A percentile compares a stretch with the other conserved stretches of the same genome.
Conservation (phyloP, 2,888 invertebrate genomes). For the Deilephila elpenor region DNA sequence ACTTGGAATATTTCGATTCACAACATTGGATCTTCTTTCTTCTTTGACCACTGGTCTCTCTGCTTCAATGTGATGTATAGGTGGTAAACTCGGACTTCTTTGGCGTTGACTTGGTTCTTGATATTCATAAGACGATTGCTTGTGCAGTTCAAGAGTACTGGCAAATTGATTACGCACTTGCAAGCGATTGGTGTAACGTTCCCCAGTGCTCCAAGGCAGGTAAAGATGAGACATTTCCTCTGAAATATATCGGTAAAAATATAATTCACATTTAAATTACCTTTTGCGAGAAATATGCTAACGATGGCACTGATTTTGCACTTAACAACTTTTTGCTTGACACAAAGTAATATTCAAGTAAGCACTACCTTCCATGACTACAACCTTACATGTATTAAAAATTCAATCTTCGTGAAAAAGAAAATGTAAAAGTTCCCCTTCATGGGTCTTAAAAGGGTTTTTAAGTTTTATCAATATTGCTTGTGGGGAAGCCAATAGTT, state of each 20-base stretch:
- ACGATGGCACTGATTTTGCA: no score
- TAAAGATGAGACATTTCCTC: conserved; percentile 92
- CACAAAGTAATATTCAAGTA: no score
- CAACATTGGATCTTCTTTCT: conserved; percentile 60
- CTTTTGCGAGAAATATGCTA: no score
- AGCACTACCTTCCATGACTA: conserved; percentile 65
- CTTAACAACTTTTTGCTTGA: no score
- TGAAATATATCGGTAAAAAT: conserved; percentile 66
- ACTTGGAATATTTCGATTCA: conserved; percentile 74
- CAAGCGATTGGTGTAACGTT: conserved; percentile 72
- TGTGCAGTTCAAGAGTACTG: conserved; percentile 76
- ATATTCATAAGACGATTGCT: conserved; percentile 75
- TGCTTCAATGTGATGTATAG: conserved; percentile 81
- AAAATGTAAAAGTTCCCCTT: conserved; percentile 64
- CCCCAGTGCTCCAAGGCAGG: conserved; percentile 89
- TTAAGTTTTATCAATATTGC: conserved; percentile 78
- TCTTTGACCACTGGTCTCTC: conserved; percentile 60
- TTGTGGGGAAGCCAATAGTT: conserved; percentile 51
- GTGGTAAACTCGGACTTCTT: conserved; percentile 88
- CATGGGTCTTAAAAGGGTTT: conserved; percentile 64
- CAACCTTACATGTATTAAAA: conserved; percentile 66
- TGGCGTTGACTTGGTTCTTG: conserved; percentile 76
- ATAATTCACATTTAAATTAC: no score
- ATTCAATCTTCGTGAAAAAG: conserved; percentile 57
- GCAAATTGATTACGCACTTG: conserved; percentile 79